Evolutionary conservation across 2,888 invertebrate species (phyloP), one percentile per base, ranked within the genome.

Genomic region (Deilephila porcellus): DNA sequence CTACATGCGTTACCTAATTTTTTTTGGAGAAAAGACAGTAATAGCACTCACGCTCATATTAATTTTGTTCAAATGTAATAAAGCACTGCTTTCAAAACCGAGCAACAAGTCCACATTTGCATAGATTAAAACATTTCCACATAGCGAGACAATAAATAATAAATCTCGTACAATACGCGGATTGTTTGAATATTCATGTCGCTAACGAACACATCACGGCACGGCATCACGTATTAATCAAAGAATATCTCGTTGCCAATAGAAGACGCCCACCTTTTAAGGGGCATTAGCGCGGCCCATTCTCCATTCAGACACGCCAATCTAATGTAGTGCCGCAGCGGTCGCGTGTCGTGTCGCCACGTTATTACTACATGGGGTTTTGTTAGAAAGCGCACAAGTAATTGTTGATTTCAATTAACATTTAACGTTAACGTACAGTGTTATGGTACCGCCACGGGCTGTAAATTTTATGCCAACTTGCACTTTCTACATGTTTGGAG

Each of bases 401-500:
- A 90, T 90, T 90, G 88, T 85, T 86, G 86, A 89, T 89, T 87
- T 86, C 88, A 91, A 91, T 91, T 91, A 91, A 88, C 89, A 89
- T 71, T 86, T 85, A 85, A 83, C 83, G 82, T 63, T 59, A 34
- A 59, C 70, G 71, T 87, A 88, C 83, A 83, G 81, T 84, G 88
- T 85, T 85, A 89, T 88, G 86, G 88, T 83, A 83, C 77, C 80
- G 80, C 85, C 81, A 83, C 85, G 80, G 84, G 79, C 84, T 78
- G 88, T 87, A 88, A 86, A 88, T 87, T 90, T 87, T 83, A 85
- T 85, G 83, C 84, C 81, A 82, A 91, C 91, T 91, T 91, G 87
- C 90, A 91, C 92, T 93, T 93, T 93, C 93, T 91, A 91, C 88
- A 78, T 80, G 82, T 84, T 87, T 83, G 84, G 84, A 85, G 83